Evolutionary conservation across 2,797 vertebrate genomes (phyloP).

Genomic region (Takifugu rubripes): DNA sequence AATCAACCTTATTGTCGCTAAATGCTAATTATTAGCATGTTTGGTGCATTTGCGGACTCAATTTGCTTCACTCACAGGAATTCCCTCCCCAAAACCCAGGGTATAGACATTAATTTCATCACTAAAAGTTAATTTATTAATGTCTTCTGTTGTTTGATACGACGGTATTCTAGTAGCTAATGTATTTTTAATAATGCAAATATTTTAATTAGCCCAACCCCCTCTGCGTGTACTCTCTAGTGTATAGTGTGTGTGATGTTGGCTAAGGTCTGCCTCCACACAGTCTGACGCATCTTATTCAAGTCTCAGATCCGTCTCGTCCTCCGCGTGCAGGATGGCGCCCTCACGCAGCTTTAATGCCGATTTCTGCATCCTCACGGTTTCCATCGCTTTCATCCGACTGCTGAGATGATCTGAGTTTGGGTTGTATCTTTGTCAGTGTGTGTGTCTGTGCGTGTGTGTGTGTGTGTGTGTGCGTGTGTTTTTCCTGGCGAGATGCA

Average conservation of each 20-base stretch:
- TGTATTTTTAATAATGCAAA: constrained; percentile 69
- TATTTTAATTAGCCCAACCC: constrained; percentile 61
- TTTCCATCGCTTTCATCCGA: constrained; percentile 21
- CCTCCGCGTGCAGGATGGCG: not conserved
- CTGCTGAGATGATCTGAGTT: constrained; percentile 21
- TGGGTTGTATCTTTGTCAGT: not conserved
- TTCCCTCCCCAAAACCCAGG: constrained; percentile 16
- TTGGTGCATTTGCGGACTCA: too few species aligned
- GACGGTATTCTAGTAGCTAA: constrained; percentile 48
- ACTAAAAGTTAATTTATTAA: constrained; percentile 46
- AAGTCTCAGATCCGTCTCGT: not conserved
- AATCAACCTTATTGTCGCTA: too few species aligned
- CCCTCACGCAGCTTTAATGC: too few species aligned
- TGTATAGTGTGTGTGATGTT: constrained; percentile 49
- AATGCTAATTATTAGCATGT: too few species aligned
- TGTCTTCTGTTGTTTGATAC: constrained; percentile 54
- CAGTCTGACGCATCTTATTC: constrained; percentile 5
- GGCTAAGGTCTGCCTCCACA: constrained; percentile 17
- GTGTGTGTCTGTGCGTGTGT: constrained; percentile 6
- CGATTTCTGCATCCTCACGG: constrained; percentile 11
- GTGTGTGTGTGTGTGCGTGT: constrained; percentile 37
- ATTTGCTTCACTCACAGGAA: constrained; percentile 3
- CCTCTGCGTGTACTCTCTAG: constrained; percentile 58
- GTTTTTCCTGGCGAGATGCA: constrained; percentile 70
- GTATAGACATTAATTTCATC: constrained; percentile 24